These are phyloP conservation scores for Cynopterus brachyotis DNA, from an alignment of 2,113 vertebrate species.

Conservation along the genomic window DNA sequence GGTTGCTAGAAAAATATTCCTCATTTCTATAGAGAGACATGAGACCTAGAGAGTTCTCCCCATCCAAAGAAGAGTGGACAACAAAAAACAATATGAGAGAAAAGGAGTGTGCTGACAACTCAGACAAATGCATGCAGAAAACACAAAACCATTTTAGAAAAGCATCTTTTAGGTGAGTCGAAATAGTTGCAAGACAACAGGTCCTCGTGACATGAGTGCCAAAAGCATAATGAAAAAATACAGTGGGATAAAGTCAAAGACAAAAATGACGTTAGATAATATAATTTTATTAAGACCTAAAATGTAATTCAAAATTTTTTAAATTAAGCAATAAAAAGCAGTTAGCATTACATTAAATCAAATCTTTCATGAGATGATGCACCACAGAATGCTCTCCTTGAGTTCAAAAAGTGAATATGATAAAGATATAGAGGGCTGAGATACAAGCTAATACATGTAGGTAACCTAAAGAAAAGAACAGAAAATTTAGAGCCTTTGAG, in stretches of 20 bases:
- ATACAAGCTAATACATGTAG: neutral
- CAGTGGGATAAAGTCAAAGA: neutral
- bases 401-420: neutral
- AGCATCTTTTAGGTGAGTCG: neutral
- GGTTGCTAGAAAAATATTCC: neutral
- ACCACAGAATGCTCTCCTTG: neutral
- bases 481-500: neutral
- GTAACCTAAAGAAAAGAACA: neutral
- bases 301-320: neutral
- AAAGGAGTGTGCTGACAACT: neutral
- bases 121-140: neutral
- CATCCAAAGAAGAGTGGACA: neutral
- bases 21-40: neutral
- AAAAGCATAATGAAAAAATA: neutral
- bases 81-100: neutral
- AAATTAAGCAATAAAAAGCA: neutral
- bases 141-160: neutral
- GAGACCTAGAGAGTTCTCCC: neutral
- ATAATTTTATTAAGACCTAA: neutral
- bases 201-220: neutral
- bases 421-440: neutral
- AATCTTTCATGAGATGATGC: neutral
- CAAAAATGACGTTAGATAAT: neutral
- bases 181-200: neutral
- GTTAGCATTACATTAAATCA: neutral